These are phyloP conservation scores for Lipophrys pholis DNA, from an alignment of 2,113 vertebrate genomes.

Conservation along the genomic window DNA sequence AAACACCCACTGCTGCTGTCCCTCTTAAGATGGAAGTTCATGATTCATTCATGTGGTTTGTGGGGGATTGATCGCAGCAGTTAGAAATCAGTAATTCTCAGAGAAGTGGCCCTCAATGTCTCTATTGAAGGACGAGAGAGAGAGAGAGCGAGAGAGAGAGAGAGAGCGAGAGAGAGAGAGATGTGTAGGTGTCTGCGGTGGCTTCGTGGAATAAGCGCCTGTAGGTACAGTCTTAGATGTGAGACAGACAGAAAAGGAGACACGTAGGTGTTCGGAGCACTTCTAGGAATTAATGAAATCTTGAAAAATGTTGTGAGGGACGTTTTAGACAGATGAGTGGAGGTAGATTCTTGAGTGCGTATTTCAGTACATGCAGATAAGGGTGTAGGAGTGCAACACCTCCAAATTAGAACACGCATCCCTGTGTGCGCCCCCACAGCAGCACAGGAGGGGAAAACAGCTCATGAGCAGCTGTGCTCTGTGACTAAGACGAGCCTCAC, in stretches of 20 bases:
- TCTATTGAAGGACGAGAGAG: not conserved
- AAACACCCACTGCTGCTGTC: constrained; percentile 47
- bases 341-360: constrained; percentile 17
- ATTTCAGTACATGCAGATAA: constrained; percentile 10
- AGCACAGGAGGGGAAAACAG: constrained; percentile 39
- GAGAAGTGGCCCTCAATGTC: constrained; percentile 44
- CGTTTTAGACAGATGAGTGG: constrained; percentile 22
- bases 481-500: constrained; percentile 57
- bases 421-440: constrained; percentile 46
- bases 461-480: constrained; percentile 50
- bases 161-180: not conserved
- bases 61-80: constrained; percentile 14
- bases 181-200: constrained; percentile 26
- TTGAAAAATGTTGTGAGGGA: constrained; percentile 22
- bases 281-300: constrained; percentile 19
- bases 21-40: constrained; percentile 43
- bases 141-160: not conserved
- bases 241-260: constrained; percentile 25
- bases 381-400: constrained; percentile 40
- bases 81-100: constrained; percentile 37
- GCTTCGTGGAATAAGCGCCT: constrained; percentile 3
- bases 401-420: constrained; percentile 40
- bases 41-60: constrained; percentile 57
- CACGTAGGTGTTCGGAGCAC: constrained; percentile 16
- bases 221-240: constrained; percentile 5